Evolutionary conservation across 53 echinoderm and acorn worm genomes (phyloP).

Genomic region (Crossaster papposus): DNA sequence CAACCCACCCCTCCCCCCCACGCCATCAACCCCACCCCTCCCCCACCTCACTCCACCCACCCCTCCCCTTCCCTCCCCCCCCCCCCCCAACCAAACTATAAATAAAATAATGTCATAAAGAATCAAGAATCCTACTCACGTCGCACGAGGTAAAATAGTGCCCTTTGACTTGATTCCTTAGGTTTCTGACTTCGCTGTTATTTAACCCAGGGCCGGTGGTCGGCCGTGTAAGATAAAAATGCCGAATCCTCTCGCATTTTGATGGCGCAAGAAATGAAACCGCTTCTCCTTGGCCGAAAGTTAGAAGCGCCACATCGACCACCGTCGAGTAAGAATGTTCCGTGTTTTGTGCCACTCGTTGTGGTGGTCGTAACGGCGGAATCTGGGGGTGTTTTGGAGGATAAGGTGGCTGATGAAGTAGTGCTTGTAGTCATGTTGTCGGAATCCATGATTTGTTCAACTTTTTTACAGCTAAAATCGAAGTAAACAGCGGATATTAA

Average conservation of each 20-base stretch:
- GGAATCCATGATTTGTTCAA: neutral
- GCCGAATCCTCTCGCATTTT: neutral
- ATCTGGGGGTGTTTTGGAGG: neutral
- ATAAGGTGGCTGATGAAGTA: neutral
- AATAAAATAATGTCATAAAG: too few species aligned
- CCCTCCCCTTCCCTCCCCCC: too few species aligned
- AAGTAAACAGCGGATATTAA: neutral
- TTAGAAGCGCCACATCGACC: neutral
- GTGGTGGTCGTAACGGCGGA: neutral
- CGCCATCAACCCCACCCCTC: too few species aligned
- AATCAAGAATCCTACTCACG: neutral
- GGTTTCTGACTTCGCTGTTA: neutral
- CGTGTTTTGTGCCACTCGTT: neutral
- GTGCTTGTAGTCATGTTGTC: neutral
- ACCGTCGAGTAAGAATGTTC: neutral
- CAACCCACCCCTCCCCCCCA: too few species aligned
- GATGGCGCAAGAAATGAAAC: neutral
- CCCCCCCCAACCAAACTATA: too few species aligned
- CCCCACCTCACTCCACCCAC: too few species aligned
- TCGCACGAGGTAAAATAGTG: neutral
- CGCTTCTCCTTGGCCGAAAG: neutral
- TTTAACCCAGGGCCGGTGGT: neutral
- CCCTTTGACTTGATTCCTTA: constrained; percentile 14
- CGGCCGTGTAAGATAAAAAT: constrained; percentile 14
- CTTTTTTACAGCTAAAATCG: neutral